phyloP scores from a whole-genome alignment of 2,797 vertebrate species.

The Chanos chanos region DNA sequence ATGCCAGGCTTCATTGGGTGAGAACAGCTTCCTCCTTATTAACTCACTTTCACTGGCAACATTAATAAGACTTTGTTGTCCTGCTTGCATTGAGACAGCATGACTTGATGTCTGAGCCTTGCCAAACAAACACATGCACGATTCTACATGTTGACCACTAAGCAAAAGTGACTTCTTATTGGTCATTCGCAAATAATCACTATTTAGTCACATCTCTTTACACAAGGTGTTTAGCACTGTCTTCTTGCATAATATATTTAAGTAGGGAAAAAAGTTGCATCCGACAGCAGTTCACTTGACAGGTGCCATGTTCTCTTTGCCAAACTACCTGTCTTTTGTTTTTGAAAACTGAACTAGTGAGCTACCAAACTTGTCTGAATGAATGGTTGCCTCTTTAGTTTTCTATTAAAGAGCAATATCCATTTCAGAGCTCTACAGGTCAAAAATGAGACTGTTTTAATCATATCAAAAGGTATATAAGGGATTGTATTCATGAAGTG shows the following conservation, averaged over 20 bases:
- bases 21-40: conserved; percentile 31
- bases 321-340: conserved; percentile 42
- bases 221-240: too few relatives aligned
- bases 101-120: conserved; percentile 40
- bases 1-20: conserved; percentile 57
- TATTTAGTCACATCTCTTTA: too few relatives aligned
- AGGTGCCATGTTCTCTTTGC: conserved; percentile 48
- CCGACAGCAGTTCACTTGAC: conserved; percentile 18
- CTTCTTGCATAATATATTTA: too few relatives aligned
- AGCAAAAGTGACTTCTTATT: too few relatives aligned
- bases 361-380: not conserved
- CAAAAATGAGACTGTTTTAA: too few relatives aligned
- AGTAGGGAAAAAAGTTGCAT: too few relatives aligned
- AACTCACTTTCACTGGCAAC: conserved; percentile 6
- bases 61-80: not conserved
- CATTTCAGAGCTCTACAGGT: too few relatives aligned
- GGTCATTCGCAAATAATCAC: too few relatives aligned
- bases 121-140: conserved; percentile 27
- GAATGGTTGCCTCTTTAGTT: too few relatives aligned
- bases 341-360: conserved; percentile 9
- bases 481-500: too few relatives aligned
- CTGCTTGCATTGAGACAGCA: conserved; percentile 15
- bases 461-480: too few relatives aligned
- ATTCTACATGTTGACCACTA: not conserved
- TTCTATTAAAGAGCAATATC: too few relatives aligned